Conservation (phyloP, 2,888 invertebrate genomes). For the Corythucha ciliata region DNA sequence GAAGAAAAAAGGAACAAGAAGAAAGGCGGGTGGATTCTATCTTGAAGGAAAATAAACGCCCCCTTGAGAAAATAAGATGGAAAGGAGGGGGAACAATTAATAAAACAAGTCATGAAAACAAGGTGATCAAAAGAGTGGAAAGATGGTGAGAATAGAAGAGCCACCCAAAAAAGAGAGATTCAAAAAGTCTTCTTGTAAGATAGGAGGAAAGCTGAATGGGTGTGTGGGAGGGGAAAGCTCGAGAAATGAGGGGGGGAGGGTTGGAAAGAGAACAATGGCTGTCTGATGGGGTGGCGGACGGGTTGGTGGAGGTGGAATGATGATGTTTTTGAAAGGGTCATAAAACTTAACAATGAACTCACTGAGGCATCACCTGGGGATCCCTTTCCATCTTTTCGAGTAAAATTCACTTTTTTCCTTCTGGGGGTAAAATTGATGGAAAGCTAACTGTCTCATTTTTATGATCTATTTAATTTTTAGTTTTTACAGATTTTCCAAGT, state of each 20-base stretch:
- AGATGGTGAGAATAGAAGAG: constrained; percentile 18
- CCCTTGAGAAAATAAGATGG: too few relatives aligned
- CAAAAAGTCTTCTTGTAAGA: constrained; percentile 26
- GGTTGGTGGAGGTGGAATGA: constrained; percentile 15
- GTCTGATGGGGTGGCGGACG: constrained; percentile 9
- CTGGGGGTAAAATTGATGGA: not conserved
- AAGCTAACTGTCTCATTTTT: too few relatives aligned
- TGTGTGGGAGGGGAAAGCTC: constrained; percentile 4
- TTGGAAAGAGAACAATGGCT: constrained; percentile 24
- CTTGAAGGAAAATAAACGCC: too few relatives aligned
- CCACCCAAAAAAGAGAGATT: constrained; percentile 16
- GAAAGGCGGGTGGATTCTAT: too few relatives aligned
- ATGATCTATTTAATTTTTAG: too few relatives aligned
- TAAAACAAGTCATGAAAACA: constrained; percentile 26
- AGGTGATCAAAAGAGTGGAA: constrained; percentile 27
- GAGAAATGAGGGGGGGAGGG: constrained; percentile 11
- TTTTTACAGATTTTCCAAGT: too few relatives aligned
- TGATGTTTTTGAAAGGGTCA: constrained; percentile 27
- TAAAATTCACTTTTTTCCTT: constrained; percentile 1
- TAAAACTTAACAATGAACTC: constrained; percentile 28
- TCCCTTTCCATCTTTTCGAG: constrained; percentile 4
- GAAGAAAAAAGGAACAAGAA: too few relatives aligned
- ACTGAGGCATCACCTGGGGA: constrained; percentile 30
- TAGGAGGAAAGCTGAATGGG: too few relatives aligned
- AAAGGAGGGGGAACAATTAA: constrained; percentile 21